These are phyloP conservation scores for Hylomyscus alleni DNA, from an alignment of 2,797 vertebrate species.

Conservation along the genomic window DNA sequence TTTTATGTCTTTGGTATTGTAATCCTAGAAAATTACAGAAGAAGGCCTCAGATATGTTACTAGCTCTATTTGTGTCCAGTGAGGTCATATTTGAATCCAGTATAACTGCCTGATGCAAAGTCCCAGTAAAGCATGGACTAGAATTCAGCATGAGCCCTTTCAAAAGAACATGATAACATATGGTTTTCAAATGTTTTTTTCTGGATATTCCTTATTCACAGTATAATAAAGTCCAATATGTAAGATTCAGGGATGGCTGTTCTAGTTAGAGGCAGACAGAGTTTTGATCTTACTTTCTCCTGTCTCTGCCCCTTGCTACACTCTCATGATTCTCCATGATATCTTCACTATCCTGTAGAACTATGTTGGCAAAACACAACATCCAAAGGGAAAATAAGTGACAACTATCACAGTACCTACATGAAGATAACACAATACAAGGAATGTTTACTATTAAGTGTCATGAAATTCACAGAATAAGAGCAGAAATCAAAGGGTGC, in stretches of 20 bases:
- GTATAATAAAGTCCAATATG: background rate
- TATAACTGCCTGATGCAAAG: background rate
- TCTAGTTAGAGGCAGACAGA: background rate
- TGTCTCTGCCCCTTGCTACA: background rate
- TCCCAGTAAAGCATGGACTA: background rate
- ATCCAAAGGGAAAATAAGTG: background rate
- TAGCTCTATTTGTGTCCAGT: background rate
- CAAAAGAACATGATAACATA: background rate
- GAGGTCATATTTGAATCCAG: background rate
- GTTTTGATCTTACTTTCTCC: background rate
- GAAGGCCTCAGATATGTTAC: background rate
- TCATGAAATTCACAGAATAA: background rate
- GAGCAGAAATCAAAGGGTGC: conserved; percentile 24
- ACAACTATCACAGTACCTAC: background rate
- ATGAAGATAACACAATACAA: background rate
- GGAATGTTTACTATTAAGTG: background rate
- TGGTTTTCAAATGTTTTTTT: background rate
- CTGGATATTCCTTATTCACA: background rate
- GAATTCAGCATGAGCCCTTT: background rate
- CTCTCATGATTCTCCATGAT: background rate
- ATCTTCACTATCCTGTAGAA: background rate
- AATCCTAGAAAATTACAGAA: conserved; percentile 4
- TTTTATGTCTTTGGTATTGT: background rate
- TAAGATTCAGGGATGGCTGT: background rate
- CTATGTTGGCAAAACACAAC: background rate